phyloP scores from a whole-genome alignment of 1,140 invertebrate genomes.

The Anoplophora glabripennis region DNA sequence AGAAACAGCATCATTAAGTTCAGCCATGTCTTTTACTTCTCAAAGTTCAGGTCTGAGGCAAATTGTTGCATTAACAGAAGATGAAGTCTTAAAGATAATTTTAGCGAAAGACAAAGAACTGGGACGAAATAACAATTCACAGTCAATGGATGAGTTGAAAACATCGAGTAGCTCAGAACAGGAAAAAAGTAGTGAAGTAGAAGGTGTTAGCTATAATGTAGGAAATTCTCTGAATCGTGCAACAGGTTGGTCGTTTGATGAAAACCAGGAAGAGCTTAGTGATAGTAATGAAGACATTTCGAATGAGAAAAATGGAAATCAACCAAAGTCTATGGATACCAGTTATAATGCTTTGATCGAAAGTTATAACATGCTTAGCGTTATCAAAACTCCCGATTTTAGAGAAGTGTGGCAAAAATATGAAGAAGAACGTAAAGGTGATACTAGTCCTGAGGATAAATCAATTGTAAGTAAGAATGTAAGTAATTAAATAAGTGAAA shows the following conservation, averaged over 20 bases:
- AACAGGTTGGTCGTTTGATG: constrained; percentile 68
- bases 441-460: neutral
- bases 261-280: constrained; percentile 40
- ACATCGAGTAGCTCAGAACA: constrained; percentile 17
- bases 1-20: constrained; percentile 42
- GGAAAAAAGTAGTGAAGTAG: constrained; percentile 29
- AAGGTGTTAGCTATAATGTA: constrained; percentile 34
- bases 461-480: constrained; percentile 1
- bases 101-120: constrained; percentile 48
- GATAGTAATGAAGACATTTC: neutral
- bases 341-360: constrained; percentile 56
- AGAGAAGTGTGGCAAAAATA: constrained; percentile 55
- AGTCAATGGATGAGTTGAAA: constrained; percentile 22
- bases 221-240: constrained; percentile 67
- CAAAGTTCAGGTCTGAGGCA: constrained; percentile 52
- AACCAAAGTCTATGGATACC: constrained; percentile 44
- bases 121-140: constrained; percentile 3
- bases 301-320: constrained; percentile 16
- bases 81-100: constrained; percentile 66
- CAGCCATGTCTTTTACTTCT: constrained; percentile 41
- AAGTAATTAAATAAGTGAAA: neutral
- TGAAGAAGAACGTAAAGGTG: constrained; percentile 30
- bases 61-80: constrained; percentile 56
- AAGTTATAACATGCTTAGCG: constrained; percentile 55
- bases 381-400: constrained; percentile 58